Conservation (phyloP, 2,888 invertebrate genomes). For the Neuroscelio doddi region DNA sequence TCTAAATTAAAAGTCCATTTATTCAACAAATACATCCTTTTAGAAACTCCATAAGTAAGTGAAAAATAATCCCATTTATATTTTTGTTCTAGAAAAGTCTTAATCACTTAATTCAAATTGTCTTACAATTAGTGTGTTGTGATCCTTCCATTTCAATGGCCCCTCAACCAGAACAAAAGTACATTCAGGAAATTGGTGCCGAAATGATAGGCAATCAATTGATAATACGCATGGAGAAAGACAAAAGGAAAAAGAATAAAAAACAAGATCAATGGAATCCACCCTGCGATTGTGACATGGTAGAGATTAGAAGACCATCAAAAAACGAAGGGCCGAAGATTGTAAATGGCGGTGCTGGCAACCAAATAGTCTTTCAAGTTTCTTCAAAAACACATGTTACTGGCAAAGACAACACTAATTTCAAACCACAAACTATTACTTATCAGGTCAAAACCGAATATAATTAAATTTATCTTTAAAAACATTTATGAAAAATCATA, state of each 20-base stretch:
- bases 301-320: conserved; percentile 62
- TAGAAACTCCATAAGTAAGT: too few species aligned
- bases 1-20: too few species aligned
- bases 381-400: conserved; percentile 50
- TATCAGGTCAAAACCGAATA: conserved; percentile 56
- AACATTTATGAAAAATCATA: too few species aligned
- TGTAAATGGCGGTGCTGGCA: conserved; percentile 59
- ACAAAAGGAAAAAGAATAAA: conserved; percentile 71
- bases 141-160: conserved; percentile 1
- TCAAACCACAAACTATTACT: conserved; percentile 55
- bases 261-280: conserved; percentile 58
- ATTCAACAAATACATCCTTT: too few species aligned
- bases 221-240: conserved; percentile 78
- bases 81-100: too few species aligned
- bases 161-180: too few species aligned
- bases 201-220: conserved; percentile 79
- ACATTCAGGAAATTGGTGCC: conserved; percentile 79
- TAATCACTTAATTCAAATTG: too few species aligned
- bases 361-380: conserved; percentile 63
- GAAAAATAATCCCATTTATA: too few species aligned
- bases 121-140: too few species aligned
- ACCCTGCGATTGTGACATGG: conserved; percentile 62
- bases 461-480: too few species aligned
- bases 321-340: conserved; percentile 59
- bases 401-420: conserved; percentile 48